These are phyloP conservation scores for Pardosa pseudoannulata DNA, from an alignment of 2,888 invertebrate species.

Conservation along the genomic window DNA sequence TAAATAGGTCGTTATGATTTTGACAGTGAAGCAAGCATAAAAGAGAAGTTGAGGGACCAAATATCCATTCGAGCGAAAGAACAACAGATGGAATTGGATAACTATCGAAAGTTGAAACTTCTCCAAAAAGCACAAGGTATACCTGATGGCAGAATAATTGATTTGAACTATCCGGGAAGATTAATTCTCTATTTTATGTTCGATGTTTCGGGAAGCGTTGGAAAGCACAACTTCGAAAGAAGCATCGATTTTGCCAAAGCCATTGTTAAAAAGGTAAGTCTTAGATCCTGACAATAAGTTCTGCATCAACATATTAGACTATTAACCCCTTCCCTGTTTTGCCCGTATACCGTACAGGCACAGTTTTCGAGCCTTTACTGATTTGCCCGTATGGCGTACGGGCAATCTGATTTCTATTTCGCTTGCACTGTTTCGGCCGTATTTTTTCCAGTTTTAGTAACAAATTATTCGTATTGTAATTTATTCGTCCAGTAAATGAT, in stretches of 20 bases:
- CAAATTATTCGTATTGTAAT: too few species aligned
- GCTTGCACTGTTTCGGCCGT: too few species aligned
- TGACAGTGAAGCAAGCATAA: slow-evolving; percentile 13
- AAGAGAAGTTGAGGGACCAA: slow-evolving; percentile 9
- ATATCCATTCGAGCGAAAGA: slow-evolving; percentile 26
- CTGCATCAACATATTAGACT: too few species aligned
- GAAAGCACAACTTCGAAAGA: slow-evolving; percentile 21
- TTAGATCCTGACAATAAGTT: too few species aligned
- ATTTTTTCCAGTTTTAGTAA: too few species aligned
- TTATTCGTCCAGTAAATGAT: too few species aligned
- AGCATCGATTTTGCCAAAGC: slow-evolving; percentile 64
- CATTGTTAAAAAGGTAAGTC: slow-evolving; percentile 52
- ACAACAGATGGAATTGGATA: not conserved
- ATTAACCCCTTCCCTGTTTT: too few species aligned
- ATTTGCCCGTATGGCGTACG: too few species aligned
- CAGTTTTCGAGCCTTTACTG: too few species aligned
- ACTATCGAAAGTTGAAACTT: not conserved
- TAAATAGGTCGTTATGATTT: slow-evolving; percentile 53
- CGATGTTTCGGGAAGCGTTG: slow-evolving; percentile 64
- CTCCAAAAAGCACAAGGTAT: not conserved
- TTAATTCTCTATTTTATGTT: slow-evolving; percentile 62
- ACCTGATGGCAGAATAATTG: not conserved
- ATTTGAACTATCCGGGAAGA: slow-evolving; percentile 16
- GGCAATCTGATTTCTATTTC: too few species aligned
- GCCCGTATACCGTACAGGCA: too few species aligned